phyloP scores from a whole-genome alignment of 2,888 invertebrate species.

The Cheilosia impressa region DNA sequence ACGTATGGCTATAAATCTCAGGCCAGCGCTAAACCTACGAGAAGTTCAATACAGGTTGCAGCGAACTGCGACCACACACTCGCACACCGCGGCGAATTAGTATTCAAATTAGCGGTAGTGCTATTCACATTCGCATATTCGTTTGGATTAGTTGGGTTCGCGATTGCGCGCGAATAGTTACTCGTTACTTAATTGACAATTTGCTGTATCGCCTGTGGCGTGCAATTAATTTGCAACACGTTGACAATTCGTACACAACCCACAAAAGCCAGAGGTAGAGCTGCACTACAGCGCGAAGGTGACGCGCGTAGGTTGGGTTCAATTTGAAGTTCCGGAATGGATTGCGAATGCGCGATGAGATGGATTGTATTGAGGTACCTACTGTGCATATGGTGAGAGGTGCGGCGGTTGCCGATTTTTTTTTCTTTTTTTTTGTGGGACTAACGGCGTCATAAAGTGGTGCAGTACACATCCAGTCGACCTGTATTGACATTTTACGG shows the following conservation, averaged over 20 bases:
- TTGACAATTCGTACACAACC: conserved; percentile 60
- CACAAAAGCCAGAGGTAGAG: conserved; percentile 11
- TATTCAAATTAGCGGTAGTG: conserved; percentile 68
- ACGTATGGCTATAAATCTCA: conserved; percentile 54
- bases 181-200: conserved; percentile 72
- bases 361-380: neutral
- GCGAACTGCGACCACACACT: conserved; percentile 25
- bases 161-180: conserved; percentile 54
- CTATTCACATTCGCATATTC: conserved; percentile 36
- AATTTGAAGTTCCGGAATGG: conserved; percentile 37
- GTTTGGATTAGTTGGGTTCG: conserved; percentile 26
- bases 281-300: neutral
- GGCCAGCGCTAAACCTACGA: conserved; percentile 24
- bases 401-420: neutral
- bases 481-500: conserved; percentile 13
- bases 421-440: neutral
- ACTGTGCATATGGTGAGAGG: neutral
- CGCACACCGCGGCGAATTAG: conserved; percentile 52
- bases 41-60: conserved; percentile 6
- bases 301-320: conserved; percentile 50
- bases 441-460: conserved; percentile 19
- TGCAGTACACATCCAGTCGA: neutral
- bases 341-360: conserved; percentile 1
- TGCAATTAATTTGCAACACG: conserved; percentile 74
- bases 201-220: conserved; percentile 68